Conservation (phyloP, 2,888 invertebrate species). For the Rhagonycha lutea region DNA sequence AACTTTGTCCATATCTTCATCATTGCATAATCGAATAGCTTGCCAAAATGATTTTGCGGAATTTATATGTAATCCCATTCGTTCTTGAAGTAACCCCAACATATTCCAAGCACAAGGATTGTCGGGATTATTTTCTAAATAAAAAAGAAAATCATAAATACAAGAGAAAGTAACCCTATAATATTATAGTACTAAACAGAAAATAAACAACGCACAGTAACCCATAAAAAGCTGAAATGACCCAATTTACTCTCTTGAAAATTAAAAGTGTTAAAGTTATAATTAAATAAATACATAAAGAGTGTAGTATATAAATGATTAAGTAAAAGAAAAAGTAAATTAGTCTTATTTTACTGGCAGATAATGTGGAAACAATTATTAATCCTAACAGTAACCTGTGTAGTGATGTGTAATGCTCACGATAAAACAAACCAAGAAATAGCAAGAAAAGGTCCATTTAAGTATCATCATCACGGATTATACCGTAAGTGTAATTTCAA, state of each 20-base stretch:
- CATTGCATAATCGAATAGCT: slow-evolving; percentile 60
- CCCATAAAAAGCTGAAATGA: background rate
- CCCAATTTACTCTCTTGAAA: background rate
- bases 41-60: slow-evolving; percentile 69
- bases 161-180: background rate
- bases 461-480: slow-evolving; percentile 13
- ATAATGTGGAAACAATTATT: slow-evolving; percentile 1
- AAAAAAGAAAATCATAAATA: background rate
- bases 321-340: background rate
- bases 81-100: slow-evolving; percentile 74
- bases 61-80: slow-evolving; percentile 57
- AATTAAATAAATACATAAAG: slow-evolving; percentile 4
- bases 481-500: background rate
- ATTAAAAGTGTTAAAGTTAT: slow-evolving; percentile 8
- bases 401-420: slow-evolving; percentile 5
- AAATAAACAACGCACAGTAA: background rate
- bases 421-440: background rate
- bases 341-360: background rate
- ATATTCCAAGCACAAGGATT: slow-evolving; percentile 74
- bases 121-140: slow-evolving; percentile 62
- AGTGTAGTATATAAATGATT: background rate
- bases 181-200: background rate
- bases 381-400: slow-evolving; percentile 2
- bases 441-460: slow-evolving; percentile 8
- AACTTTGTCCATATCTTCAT: slow-evolving; percentile 60